Conservation (phyloP, 2,113 vertebrate species). For the Melanerpes formicivorus region DNA sequence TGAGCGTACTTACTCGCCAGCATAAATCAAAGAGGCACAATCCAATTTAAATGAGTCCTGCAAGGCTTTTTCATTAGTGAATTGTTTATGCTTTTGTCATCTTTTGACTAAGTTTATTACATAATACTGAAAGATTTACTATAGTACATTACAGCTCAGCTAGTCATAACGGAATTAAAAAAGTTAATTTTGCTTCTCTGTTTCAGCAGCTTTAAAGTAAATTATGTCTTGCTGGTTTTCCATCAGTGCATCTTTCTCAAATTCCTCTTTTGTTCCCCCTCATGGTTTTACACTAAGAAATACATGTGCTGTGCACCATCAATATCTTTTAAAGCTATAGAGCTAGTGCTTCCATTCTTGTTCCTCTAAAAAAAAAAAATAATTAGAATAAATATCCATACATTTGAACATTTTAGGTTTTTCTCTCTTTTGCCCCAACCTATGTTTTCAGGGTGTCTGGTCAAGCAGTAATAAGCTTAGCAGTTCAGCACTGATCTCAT, state of each 20-base stretch:
- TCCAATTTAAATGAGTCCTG: conserved; percentile 47
- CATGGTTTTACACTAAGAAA: neutral
- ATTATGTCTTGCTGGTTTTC: neutral
- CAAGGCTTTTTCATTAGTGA: conserved; percentile 57
- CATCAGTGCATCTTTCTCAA: neutral
- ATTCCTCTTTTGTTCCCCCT: neutral
- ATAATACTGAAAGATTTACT: conserved; percentile 45
- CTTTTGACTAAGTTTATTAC: conserved; percentile 57
- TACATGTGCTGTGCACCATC: fast-evolving
- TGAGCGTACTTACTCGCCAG: neutral
- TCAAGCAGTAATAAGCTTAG: neutral
- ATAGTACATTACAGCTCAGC: conserved; percentile 3
- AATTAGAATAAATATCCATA: no score
- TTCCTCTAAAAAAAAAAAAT: neutral
- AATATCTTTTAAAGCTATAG: neutral
- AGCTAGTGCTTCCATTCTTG: neutral
- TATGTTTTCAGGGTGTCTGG: neutral
- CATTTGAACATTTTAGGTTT: neutral
- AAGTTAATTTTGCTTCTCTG: conserved; percentile 38
- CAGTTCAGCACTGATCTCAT: neutral
- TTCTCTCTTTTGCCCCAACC: neutral
- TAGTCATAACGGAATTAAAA: conserved; percentile 37
- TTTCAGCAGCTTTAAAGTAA: neutral
- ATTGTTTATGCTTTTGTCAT: conserved; percentile 56
- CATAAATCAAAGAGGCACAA: conserved; percentile 58